Conservation (phyloP, 2,797 vertebrate species). For the Yasuhikotakia modesta region DNA sequence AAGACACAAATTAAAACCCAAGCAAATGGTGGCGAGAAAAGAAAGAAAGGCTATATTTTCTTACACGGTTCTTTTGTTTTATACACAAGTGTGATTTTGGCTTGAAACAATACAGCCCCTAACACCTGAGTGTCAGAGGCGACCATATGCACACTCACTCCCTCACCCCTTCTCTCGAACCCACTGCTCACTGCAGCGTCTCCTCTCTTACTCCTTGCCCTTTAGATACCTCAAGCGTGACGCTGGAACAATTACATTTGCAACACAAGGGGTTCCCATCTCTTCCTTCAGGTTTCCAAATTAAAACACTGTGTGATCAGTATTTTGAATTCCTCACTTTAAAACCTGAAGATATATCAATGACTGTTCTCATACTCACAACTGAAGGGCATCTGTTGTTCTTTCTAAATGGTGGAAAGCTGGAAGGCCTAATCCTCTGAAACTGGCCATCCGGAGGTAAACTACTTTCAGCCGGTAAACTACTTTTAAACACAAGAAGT, state of each 20-base stretch:
- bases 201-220: slow-evolving; percentile 69
- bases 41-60: slow-evolving; percentile 24
- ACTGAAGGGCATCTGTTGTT: too few species aligned
- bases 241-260: slow-evolving; percentile 72
- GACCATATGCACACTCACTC: slow-evolving; percentile 57
- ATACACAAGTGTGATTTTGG: slow-evolving; percentile 41
- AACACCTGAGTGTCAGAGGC: slow-evolving; percentile 57
- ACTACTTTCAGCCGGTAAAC: too few species aligned
- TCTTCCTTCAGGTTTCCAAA: slow-evolving; percentile 58
- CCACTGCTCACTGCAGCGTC: slow-evolving; percentile 58
- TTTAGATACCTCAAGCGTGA: slow-evolving; percentile 75
- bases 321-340: slow-evolving; percentile 45
- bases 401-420: too few species aligned
- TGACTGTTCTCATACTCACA: too few species aligned
- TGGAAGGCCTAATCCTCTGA: too few species aligned
- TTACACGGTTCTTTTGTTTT: slow-evolving; percentile 13
- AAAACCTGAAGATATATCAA: neutral
- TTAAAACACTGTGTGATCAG: slow-evolving; percentile 62
- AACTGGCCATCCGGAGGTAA: too few species aligned
- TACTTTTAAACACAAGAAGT: too few species aligned
- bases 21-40: slow-evolving; percentile 23
- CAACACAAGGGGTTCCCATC: slow-evolving; percentile 67
- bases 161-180: slow-evolving; percentile 53
- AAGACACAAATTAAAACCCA: neutral
- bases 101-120: slow-evolving; percentile 48